Evolutionary conservation across 1,140 invertebrate genomes (phyloP), one percentile per base, ranked within the genome.

Genomic region (Harpegnathos saltator): DNA sequence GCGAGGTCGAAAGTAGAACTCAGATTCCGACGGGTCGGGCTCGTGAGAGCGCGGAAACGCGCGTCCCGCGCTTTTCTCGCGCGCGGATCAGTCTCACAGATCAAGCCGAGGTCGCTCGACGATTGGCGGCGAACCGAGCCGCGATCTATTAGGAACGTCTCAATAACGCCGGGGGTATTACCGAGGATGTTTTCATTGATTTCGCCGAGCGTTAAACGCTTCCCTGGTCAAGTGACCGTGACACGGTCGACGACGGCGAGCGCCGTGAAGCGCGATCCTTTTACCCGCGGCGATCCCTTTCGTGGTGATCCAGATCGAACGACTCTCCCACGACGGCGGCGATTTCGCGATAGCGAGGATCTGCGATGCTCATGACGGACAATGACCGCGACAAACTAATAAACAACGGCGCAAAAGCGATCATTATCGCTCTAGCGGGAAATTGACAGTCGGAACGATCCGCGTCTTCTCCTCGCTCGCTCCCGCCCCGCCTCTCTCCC

Each of bases 311-410:
- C 71, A 72, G 84, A 86, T 86, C 88, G 84, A 88, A 84, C 80
- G 86, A 89, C 66, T 89, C 86, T 89, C 88, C 88, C 88, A 89
- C 88, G 87, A 82, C 54, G 66, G 54, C 50, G 73, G n/a, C n/a
- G 66, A 85, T 73, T n/a, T 61, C 44, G 26, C 29, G 29, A n/a
- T 54, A 50, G 74, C 82, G 63, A 72, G 52, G 84, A 88, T 82
- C 81, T n/a, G 33, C 66, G 58, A 85, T 87, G 61, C 77, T 38
- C 80, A 80, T 88, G 72, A 88, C 83, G 78, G 86, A 65, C 54
- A 82, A 83, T 83, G 87, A 89, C 86, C 87, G 54, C 87, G 87
- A 85, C 73, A 88, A 77, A 87, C 78, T 75, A 82, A 77, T 77
- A 85, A 85, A 88, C 87, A 89, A 85, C 52, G 73, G 85, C 59